Base-by-base conservation (phyloP, 2,797 vertebrate genomes). In the Lagodon rhomboides region DNA sequence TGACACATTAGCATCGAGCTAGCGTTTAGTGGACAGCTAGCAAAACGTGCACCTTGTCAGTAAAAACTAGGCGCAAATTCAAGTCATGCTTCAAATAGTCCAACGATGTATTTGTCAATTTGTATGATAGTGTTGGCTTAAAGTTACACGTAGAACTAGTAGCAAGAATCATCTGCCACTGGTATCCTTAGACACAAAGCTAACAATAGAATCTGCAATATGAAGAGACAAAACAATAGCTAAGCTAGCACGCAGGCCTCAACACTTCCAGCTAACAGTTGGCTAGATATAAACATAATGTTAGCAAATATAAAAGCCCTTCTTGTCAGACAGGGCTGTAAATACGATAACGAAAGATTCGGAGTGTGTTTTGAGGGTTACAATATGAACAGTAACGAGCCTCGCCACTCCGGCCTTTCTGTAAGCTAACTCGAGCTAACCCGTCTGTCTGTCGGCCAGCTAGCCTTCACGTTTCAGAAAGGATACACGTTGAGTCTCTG, bases 401-500 rank as follows among this genome's bases (percentile, higher is more conserved):
- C 6, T 15, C 3, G 44, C 1, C 25, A 5, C 17, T 0, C 25
- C 23, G 68, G 73, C 18, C 10, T 6, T 8, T 25, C 20, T 38
- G 3, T 16, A 1, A 22, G 85, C 80, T 87, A 84, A 65, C 77
- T 8, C 0, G 12, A 43, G 76, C 79, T 86, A 87, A 1, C 75
- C 61, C 13, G 60, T 13, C 50, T 11, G 60, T 13, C 46, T 11
- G 55, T 27, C 13, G 56, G 73, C 61, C 77, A 3, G 66, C 25
- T 68, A 54, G 17, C 56, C 41, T 20, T 4, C 8, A 25, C 12
- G 65, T 23, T 51, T 85, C 54, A 62, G 70, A 80, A 94, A 96
- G 97, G 98, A 99, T 99, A 99, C 98, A 99, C 98, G 93, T 98
- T 99, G 92, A 99, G 97, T 85, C 97, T 96, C 95, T 99, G 98